Evolutionary conservation across 2,888 invertebrate genomes (phyloP), one percentile per base, ranked within the genome.

Genomic region (Biston betularia): DNA sequence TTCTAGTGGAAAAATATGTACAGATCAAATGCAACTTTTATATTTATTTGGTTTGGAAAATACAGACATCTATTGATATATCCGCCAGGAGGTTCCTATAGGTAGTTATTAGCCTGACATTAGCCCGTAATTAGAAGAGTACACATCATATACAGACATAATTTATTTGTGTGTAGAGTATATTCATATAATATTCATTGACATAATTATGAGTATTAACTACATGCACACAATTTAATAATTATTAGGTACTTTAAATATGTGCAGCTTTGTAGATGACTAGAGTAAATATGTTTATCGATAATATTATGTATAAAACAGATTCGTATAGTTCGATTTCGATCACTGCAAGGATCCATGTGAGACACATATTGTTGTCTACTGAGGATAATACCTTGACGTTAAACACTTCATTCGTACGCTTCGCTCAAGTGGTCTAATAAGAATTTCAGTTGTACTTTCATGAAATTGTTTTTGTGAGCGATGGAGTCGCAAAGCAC

Each of bases 401-500:
- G 70, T 71, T 71, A 15, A 78, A 85, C 86, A 85, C 85, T 81
- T 94, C 90, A 95, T 87, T 95, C 95, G 87, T 95, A 95, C 75
- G 95, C 93, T 86, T 95, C 95, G 89, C 95, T 95, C 89, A 95
- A 88, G 84, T 95, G 94, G 86, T 95, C 95, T 85, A 95, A 94
- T 82, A 95, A 92, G 87, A 95, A 95, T 86, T 94, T 95, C 86
- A 95, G 94, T 83, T 92, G 92, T 71, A 77, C 84, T 87, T 92
- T 94, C 92, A 92, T 92, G 85, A 88, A 92, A 80, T 79, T 83
- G 75, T 92, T 93, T 82, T 91, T 92, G 87, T 94, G 87, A 80
- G 92, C 91, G 80, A 94, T 93, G 60, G 92, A 92, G 82, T 92
- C 89, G 86, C 93, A 93, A 42, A 93, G 89, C 85, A 84, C 73